A percentile compares a stretch with the other conserved stretches of the same genome.
Evolutionary conservation across 2,888 invertebrate species (phyloP).

Genomic region (Amiota minor): DNA sequence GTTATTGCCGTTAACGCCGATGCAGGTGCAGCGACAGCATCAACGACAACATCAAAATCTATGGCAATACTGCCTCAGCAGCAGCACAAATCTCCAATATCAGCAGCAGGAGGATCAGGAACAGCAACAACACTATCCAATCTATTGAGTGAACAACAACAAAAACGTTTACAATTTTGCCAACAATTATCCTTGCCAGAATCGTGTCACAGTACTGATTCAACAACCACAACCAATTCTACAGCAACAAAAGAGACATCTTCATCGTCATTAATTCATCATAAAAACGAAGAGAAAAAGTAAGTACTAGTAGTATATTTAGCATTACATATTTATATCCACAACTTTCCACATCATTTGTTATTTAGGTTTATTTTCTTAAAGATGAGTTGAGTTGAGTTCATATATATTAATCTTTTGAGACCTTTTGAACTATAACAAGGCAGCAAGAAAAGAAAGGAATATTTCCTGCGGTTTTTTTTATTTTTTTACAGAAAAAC

Average conservation of each 20-base stretch:
- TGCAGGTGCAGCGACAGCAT: conserved; percentile 9
- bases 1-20: conserved; percentile 59
- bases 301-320: not conserved
- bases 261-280: not conserved
- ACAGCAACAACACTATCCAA: conserved; percentile 34
- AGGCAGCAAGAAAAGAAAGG: no score
- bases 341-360: no score
- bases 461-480: no score
- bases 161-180: conserved; percentile 38
- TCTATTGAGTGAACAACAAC: conserved; percentile 28
- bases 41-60: conserved; percentile 53
- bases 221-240: conserved; percentile 38
- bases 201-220: conserved; percentile 36
- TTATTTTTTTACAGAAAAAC: no score
- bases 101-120: conserved; percentile 34
- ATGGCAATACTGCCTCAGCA: conserved; percentile 70
- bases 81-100: conserved; percentile 24
- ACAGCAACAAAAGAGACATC: conserved; percentile 21
- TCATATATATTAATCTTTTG: no score
- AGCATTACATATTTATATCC: no score
- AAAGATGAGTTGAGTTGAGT: no score
- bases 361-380: no score
- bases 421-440: no score
- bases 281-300: conserved; percentile 34
- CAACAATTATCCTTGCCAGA: conserved; percentile 49